These are phyloP conservation scores for Psittacus erithacus DNA, from an alignment of 2,113 vertebrate genomes.

Conservation along the genomic window DNA sequence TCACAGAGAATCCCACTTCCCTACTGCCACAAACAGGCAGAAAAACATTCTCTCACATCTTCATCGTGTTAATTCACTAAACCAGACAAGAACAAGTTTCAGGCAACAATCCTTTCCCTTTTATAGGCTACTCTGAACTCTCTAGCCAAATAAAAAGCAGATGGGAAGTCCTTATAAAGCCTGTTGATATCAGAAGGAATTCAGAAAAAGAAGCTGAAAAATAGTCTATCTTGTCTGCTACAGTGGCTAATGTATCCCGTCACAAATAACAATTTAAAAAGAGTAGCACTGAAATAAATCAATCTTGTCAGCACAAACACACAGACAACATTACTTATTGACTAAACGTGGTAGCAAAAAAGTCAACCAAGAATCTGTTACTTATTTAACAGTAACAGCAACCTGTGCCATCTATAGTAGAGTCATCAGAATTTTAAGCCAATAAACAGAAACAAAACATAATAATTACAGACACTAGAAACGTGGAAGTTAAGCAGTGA, in stretches of 20 bases:
- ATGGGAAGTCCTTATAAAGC: not conserved
- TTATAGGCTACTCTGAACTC: not conserved
- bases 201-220: not conserved
- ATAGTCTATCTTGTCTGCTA: not conserved
- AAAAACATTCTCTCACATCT: not conserved
- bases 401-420: not conserved
- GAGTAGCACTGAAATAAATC: not conserved
- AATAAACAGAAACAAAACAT: not conserved
- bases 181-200: not conserved
- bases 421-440: not conserved
- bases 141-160: not conserved
- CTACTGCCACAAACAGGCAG: not conserved
- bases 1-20: too few relatives aligned
- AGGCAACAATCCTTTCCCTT: not conserved
- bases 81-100: not conserved
- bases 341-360: not conserved
- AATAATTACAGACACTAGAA: too few relatives aligned
- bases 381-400: not conserved
- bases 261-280: not conserved
- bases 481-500: not conserved
- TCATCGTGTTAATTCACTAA: not conserved
- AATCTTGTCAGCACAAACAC: not conserved
- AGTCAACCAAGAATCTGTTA: not conserved
- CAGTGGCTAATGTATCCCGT: not conserved
- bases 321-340: not conserved